These are phyloP conservation scores for Pachyuromys duprasi DNA, from an alignment of 2,797 vertebrate genomes.

Conservation along the genomic window DNA sequence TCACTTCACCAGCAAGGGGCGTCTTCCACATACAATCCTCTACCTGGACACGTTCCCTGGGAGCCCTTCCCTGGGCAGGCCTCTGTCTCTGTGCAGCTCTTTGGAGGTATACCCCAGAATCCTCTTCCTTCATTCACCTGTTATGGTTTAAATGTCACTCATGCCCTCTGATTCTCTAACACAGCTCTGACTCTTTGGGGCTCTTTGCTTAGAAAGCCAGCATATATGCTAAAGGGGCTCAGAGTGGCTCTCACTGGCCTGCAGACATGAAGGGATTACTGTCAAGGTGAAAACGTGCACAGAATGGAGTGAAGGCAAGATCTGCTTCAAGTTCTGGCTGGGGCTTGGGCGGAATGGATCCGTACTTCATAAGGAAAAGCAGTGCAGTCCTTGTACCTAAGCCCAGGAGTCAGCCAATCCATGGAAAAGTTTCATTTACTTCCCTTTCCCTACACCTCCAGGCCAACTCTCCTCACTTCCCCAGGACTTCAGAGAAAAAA, in stretches of 20 bases:
- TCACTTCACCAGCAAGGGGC: background rate
- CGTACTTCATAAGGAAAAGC: background rate
- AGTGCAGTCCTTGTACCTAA: background rate
- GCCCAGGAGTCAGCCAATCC: background rate
- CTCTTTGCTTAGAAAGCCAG: background rate
- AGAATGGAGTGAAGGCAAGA: background rate
- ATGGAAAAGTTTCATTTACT: background rate
- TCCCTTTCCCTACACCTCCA: background rate
- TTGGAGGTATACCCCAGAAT: too few species aligned
- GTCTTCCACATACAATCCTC: background rate
- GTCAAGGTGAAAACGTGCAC: background rate
- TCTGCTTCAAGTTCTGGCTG: background rate
- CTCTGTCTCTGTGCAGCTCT: too few species aligned
- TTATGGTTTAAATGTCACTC: too few species aligned
- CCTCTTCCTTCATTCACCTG: too few species aligned
- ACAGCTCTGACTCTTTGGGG: background rate
- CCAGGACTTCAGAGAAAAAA: background rate
- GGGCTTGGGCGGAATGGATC: background rate
- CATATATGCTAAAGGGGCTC: background rate
- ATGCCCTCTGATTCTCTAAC: slow-evolving; percentile 20
- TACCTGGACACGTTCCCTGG: too few species aligned
- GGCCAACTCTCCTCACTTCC: background rate
- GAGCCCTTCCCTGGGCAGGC: too few species aligned
- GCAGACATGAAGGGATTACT: slow-evolving; percentile 18
- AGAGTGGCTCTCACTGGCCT: background rate